Conservation (phyloP, 2,113 vertebrate genomes). For the Scomber scombrus region DNA sequence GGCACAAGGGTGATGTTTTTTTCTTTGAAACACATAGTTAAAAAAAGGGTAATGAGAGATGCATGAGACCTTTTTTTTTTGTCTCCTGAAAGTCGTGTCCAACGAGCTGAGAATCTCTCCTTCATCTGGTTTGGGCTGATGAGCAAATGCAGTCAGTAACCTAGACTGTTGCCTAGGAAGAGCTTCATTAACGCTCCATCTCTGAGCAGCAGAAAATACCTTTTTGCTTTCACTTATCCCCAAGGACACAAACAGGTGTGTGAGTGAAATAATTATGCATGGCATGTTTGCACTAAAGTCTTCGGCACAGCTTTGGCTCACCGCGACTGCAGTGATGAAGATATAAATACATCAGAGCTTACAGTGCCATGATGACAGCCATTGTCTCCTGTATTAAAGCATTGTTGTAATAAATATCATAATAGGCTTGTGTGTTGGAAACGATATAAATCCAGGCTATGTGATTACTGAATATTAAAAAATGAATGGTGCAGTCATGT, state of each 20-base stretch:
- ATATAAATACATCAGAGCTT: conserved; percentile 62
- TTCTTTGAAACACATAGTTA: background rate
- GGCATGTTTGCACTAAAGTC: conserved; percentile 58
- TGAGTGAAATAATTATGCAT: conserved; percentile 70
- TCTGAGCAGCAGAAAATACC: conserved; percentile 48
- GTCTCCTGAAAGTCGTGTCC: conserved; percentile 48
- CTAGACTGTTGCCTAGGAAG: conserved; percentile 68
- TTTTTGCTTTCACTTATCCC: conserved; percentile 52
- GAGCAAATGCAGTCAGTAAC: conserved; percentile 56
- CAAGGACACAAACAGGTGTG: conserved; percentile 75
- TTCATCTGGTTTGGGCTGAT: conserved; percentile 27
- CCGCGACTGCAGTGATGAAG: conserved; percentile 38
- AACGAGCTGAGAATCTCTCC: conserved; percentile 16
- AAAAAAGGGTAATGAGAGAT: conserved; percentile 20
- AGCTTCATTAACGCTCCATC: conserved; percentile 71
- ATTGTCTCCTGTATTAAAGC: no score
- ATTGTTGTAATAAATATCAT: background rate
- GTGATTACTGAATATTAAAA: background rate
- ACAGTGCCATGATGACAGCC: background rate
- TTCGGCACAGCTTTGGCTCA: conserved; percentile 39
- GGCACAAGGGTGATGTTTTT: background rate
- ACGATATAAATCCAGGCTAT: background rate
- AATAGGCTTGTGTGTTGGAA: background rate
- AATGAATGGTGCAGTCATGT: background rate
- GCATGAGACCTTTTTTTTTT: background rate